These are phyloP conservation scores for Pachycephala philippinensis DNA, from an alignment of 2,113 vertebrate species.

Conservation along the genomic window DNA sequence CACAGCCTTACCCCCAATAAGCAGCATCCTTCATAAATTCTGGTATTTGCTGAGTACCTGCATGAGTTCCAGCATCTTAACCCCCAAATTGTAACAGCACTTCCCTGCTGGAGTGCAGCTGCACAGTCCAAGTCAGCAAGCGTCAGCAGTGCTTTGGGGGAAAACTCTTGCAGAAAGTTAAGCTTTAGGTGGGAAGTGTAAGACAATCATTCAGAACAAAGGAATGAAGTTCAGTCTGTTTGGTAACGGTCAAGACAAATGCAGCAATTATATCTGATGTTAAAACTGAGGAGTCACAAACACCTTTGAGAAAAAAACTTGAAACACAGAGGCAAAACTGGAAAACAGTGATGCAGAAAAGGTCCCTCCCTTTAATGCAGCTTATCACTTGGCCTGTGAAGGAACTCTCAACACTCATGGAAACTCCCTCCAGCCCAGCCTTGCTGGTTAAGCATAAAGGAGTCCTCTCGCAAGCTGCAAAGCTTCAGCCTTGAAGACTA, in stretches of 20 bases:
- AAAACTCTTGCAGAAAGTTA: neutral
- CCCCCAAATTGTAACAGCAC: neutral
- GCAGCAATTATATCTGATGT: fast-evolving
- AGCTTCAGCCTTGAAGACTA: neutral
- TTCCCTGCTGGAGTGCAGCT: neutral
- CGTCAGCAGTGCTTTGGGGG: neutral
- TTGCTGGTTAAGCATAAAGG: neutral
- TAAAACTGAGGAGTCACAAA: neutral
- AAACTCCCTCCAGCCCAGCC: neutral
- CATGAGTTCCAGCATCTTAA: neutral
- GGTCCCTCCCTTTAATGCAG: neutral
- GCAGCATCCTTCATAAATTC: neutral
- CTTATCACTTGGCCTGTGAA: neutral
- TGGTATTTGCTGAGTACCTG: neutral
- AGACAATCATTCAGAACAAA: neutral
- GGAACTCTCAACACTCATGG: neutral
- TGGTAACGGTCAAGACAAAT: neutral
- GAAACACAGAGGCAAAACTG: neutral
- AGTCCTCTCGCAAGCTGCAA: neutral
- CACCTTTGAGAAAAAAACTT: neutral
- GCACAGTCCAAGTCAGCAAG: neutral
- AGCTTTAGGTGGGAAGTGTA: neutral
- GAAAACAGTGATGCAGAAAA: neutral
- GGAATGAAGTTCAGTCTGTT: neutral
- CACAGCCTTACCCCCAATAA: neutral